Evolutionary conservation across 2,113 vertebrate species (phyloP), one percentile per base, ranked within the genome.

Genomic region (Cisticola juncidis): DNA sequence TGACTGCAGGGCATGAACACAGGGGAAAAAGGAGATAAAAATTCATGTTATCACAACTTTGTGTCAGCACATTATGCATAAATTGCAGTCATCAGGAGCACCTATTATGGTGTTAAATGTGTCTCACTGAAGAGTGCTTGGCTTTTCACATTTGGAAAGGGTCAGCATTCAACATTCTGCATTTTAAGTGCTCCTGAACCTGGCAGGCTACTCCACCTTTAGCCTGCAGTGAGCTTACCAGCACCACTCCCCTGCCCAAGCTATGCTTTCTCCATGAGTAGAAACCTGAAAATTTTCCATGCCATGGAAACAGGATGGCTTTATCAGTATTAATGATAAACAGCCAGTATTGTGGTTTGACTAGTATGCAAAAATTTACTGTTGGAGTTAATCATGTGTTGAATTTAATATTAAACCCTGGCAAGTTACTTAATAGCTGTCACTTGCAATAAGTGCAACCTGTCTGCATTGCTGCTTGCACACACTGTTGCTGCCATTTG

Each of bases 401-500:
- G 66, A 79, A 92, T 82, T 96, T 90, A 94, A 95, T 92, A 90
- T 88, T 94, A 95, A 96, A 96, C 68, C 47, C 12, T 66, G 70
- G n/a, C 9, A 82, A 87, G 85, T 93, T 90, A 95, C 58, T 92
- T 73, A 88, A 86, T 83, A 80, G 50, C 62, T 83, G 42, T 73
- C 50, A 76, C n/a, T 62, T 85, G 78, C 0, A 1, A 31, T 48
- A 68, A 94, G 56, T 40, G 40, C 44, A 60, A 26, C 29, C 56
- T 62, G 35, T 33, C 51, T 81, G 81, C 56, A 25, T 35, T 91
- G 60, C 81, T 78, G 42, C 81, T 58, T 74, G 60, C 29, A 58
- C 31, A 12, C 8, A 2, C 4, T 36, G 5, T 14, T 64, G 74
- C 81, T 94, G 65, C 44, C 3, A 1, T n/a, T 64, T 80, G 92